Evolutionary conservation across 1,140 invertebrate species (phyloP).

Genomic region (Harpegnathos saltator): DNA sequence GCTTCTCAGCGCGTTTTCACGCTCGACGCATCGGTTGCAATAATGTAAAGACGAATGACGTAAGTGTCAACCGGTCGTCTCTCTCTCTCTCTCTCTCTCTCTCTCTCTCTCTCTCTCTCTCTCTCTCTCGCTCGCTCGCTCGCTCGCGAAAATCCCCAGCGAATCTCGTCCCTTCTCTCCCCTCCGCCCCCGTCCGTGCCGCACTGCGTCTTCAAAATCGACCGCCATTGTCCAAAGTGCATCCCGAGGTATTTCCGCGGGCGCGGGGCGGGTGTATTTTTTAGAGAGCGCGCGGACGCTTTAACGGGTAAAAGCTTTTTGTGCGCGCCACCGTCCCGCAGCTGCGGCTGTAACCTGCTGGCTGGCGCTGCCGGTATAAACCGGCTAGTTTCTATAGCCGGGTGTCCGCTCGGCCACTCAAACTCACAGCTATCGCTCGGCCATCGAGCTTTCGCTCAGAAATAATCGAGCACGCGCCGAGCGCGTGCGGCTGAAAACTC

Average conservation of each 20-base stretch:
- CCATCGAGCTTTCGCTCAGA: too few relatives aligned
- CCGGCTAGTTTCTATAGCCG: too few relatives aligned
- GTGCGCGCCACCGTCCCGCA: not conserved
- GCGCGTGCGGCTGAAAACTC: too few relatives aligned
- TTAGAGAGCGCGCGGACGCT: conserved; percentile 19
- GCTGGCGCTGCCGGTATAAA: too few relatives aligned
- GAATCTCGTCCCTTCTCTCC: too few relatives aligned
- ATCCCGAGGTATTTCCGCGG: conserved; percentile 7
- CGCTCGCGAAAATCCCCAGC: too few relatives aligned
- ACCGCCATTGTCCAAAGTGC: conserved; percentile 7
- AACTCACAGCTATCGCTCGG: too few relatives aligned
- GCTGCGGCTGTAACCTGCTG: not conserved
- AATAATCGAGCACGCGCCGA: too few relatives aligned
- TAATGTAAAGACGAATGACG: conserved; percentile 5
- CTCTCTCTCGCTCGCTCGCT: too few relatives aligned
- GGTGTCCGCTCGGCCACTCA: too few relatives aligned
- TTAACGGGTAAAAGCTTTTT: conserved; percentile 45
- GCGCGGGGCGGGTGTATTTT: conserved; percentile 4
- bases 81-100: too few relatives aligned
- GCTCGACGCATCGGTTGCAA: not conserved
- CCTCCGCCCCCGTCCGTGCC: not conserved
- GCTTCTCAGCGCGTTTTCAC: not conserved
- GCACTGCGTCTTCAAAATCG: not conserved
- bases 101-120: too few relatives aligned
- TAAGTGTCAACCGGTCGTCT: conserved; percentile 30